Base-by-base conservation (phyloP, 2,888 invertebrate species). In the Selenia dentaria region DNA sequence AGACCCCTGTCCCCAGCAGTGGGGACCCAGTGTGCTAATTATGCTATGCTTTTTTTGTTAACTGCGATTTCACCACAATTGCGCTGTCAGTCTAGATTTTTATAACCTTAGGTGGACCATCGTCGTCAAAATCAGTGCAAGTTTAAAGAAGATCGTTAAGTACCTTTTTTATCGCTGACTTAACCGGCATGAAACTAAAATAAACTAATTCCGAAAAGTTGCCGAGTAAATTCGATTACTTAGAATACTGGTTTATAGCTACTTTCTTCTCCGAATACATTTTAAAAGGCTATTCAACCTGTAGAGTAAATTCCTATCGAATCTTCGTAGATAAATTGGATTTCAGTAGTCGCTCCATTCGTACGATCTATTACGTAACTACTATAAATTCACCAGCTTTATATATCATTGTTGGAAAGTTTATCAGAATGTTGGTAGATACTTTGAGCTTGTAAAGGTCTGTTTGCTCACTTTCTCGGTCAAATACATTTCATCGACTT, bases 271-370 rank as follows among this genome's bases (percentile, higher is more conserved):
- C 9, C 18, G 8, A 34, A n/a, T 16, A 12, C 9, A 10, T 38
- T 24, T 33, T 11, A 3, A 27, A 14, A 14, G 32, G n/a, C 12
- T 1, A 27, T n/a, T 11, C 6, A 8, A 38, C 13, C 12, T 8
- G 22, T 38, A 33, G 31, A 16, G 9, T n/a, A 32, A 27, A 11
- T 18, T 10, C 14, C 32, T 37, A 13, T 36, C 11, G 22, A 27
- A n/a, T 38, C 33, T 45, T 45, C 36, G 24, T 45, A 45, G 44
- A 37, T 22, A 27, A 28, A 14, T 14, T 37, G 1, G 12, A 9
- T 36, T 32, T 27, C 10, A 22, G 32, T 36, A 37, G 25, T 22
- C 16, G 5, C 22, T 43, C 26, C 2, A 11, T 14, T 27, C 9
- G 22, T 3, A n/a, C n/a, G n/a, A n/a, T n/a, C n/a, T n/a, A n/a